These are phyloP conservation scores for Electrophaes corylata DNA, from an alignment of 2,888 invertebrate species.

Conservation along the genomic window DNA sequence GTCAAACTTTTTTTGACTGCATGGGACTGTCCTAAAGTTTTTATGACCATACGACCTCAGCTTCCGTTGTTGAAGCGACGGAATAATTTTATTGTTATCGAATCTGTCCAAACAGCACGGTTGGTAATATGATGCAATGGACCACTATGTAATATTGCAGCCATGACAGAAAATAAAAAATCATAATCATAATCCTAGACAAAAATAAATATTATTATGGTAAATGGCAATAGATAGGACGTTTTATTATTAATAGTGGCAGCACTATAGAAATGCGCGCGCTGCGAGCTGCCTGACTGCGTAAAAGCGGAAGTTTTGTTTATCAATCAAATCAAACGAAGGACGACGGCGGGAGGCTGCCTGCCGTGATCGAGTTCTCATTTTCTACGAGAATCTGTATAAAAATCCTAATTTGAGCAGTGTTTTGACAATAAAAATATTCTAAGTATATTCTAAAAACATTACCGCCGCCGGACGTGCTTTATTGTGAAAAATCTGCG, in stretches of 20 bases:
- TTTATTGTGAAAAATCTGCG: constrained; percentile 13
- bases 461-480: neutral
- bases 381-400: constrained; percentile 58
- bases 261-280: constrained; percentile 74
- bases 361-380: constrained; percentile 51
- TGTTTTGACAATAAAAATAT: constrained; percentile 18
- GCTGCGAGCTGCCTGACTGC: constrained; percentile 63
- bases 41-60: too few species aligned
- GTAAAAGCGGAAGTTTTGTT: constrained; percentile 73
- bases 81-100: too few species aligned
- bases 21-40: too few species aligned
- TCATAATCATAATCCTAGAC: too few species aligned
- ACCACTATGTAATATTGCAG: too few species aligned
- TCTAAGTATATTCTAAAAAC: neutral
- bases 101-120: too few species aligned
- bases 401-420: constrained; percentile 28
- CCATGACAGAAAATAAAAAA: too few species aligned
- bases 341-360: constrained; percentile 52
- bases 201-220: too few species aligned
- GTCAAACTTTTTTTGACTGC: too few species aligned
- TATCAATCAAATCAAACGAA: constrained; percentile 74
- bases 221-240: too few species aligned
- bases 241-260: constrained; percentile 40
- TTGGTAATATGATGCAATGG: too few species aligned
- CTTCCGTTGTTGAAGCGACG: too few species aligned